phyloP scores from a whole-genome alignment of 2,797 vertebrate genomes.

The Lerista edwardsae region DNA sequence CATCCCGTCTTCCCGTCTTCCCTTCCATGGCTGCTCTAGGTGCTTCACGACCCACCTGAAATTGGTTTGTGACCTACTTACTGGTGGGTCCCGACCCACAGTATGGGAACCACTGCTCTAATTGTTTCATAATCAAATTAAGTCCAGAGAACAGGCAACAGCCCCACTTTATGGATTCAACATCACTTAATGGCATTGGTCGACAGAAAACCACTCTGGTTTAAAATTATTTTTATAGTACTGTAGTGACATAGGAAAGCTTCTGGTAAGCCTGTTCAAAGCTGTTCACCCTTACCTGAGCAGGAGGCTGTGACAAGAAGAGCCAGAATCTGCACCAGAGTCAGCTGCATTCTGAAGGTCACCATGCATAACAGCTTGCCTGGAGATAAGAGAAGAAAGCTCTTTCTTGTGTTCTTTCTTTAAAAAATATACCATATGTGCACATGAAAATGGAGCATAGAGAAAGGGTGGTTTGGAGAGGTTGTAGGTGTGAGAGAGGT shows the following conservation, averaged over 20 bases:
- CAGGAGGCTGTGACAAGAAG: background rate
- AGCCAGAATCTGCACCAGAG: no score
- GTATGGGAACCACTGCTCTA: no score
- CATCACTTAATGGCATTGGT: background rate
- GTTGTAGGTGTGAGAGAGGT: background rate
- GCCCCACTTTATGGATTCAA: background rate
- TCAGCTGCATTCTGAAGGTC: background rate
- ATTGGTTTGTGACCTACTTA: no score
- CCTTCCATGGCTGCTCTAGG: no score
- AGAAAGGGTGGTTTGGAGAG: no score
- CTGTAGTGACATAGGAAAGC: background rate
- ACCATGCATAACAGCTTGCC: background rate
- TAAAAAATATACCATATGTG: no score
- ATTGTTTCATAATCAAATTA: background rate
- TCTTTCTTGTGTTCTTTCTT: no score
- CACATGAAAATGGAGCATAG: no score
- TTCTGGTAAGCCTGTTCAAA: background rate
- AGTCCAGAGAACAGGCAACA: background rate
- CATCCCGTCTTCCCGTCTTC: no score
- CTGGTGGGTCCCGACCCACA: no score
- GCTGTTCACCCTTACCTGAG: background rate
- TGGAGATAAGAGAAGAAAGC: background rate
- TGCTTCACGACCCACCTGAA: no score
- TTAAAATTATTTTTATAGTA: background rate
- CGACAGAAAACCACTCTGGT: background rate